phyloP scores from a whole-genome alignment of 2,888 invertebrate genomes.

The Nematopogon swammerdamellus region DNA sequence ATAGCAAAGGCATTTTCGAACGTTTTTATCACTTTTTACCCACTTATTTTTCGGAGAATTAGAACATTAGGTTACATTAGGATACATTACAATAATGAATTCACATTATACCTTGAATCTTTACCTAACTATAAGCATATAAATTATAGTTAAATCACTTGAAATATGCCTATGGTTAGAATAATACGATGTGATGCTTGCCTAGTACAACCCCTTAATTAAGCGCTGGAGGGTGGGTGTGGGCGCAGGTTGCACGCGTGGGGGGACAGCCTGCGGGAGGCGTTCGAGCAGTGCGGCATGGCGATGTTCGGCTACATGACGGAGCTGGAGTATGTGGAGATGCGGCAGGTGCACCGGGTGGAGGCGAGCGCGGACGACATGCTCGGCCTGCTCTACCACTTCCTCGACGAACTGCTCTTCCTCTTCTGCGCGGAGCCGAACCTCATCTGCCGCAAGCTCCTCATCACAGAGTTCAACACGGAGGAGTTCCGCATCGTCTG shows the following conservation, averaged over 20 bases:
- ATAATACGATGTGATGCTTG: too few species aligned
- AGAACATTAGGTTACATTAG: too few species aligned
- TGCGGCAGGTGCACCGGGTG: slow-evolving; percentile 72
- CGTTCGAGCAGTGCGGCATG: slow-evolving; percentile 92
- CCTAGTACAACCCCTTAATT: too few species aligned
- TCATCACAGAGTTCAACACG: slow-evolving; percentile 81
- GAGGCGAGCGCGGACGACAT: slow-evolving; percentile 89
- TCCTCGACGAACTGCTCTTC: slow-evolving; percentile 91
- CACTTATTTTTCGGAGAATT: too few species aligned
- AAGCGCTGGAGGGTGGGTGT: too few species aligned
- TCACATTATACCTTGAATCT: too few species aligned
- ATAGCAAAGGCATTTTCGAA: too few species aligned
- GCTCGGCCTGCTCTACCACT: slow-evolving; percentile 84
- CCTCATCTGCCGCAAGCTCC: slow-evolving; percentile 82
- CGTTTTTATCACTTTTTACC: too few species aligned
- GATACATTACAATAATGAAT: too few species aligned
- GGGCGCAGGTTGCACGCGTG: slow-evolving; percentile 87
- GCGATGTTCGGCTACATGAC: slow-evolving; percentile 99
- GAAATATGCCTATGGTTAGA: too few species aligned
- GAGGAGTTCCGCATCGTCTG: slow-evolving; percentile 80
- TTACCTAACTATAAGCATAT: too few species aligned
- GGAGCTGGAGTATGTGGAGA: slow-evolving; percentile 79
- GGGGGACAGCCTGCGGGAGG: slow-evolving; percentile 83
- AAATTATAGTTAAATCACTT: too few species aligned
- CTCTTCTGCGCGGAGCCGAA: slow-evolving; percentile 90